Conservation (phyloP, 2,888 invertebrate species). For the Punctoribates punctum region DNA sequence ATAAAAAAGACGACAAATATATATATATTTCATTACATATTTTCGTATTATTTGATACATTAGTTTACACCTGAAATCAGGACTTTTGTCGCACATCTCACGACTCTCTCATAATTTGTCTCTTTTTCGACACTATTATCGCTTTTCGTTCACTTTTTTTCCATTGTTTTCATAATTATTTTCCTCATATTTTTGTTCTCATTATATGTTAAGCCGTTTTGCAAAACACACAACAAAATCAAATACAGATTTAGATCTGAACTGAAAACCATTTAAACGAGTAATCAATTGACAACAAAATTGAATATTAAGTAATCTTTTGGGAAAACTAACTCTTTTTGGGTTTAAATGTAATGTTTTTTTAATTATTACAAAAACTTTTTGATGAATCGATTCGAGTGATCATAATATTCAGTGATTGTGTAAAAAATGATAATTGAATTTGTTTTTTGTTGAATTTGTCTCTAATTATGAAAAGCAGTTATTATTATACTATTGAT, state of each 20-base stretch:
- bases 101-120: too few relatives aligned
- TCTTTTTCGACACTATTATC: too few relatives aligned
- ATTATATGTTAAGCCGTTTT: slow-evolving; percentile 8
- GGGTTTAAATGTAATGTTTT: too few relatives aligned
- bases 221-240: background rate
- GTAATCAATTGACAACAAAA: background rate
- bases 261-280: background rate
- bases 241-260: slow-evolving; percentile 4
- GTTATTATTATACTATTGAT: slow-evolving; percentile 6
- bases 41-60: too few relatives aligned
- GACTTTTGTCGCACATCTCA: too few relatives aligned
- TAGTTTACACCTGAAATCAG: too few relatives aligned
- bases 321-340: too few relatives aligned
- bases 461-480: slow-evolving; percentile 19
- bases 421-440: background rate
- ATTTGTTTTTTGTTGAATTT: slow-evolving; percentile 27
- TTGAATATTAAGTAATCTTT: background rate
- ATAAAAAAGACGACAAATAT: too few relatives aligned
- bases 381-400: background rate
- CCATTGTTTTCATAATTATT: background rate
- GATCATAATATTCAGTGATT: background rate
- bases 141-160: background rate
- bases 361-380: background rate
- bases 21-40: too few relatives aligned
- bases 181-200: background rate